phyloP scores from a whole-genome alignment of 2,797 vertebrate species.

The Somateria mollissima region DNA sequence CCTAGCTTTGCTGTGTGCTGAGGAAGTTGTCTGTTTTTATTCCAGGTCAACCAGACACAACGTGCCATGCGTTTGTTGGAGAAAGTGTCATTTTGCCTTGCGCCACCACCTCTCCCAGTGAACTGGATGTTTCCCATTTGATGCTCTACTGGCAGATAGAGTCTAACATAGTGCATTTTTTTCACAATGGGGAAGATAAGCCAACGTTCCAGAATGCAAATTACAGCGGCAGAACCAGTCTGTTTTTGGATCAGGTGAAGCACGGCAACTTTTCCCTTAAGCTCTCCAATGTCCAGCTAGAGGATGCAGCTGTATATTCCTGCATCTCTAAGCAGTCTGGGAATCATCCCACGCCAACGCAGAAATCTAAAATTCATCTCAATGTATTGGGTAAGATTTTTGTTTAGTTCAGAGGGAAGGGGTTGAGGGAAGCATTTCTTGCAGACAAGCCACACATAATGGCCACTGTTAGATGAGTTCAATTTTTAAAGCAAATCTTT shows the following conservation, averaged over 20 bases:
- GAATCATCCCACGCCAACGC: neutral
- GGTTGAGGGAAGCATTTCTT: neutral
- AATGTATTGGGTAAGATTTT: conserved; percentile 24
- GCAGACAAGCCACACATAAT: neutral
- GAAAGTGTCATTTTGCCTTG: conserved; percentile 57
- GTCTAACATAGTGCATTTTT: conserved; percentile 8
- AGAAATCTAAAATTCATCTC: conserved; percentile 27
- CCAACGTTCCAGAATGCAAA: accelerated
- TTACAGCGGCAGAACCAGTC: conserved; percentile 6
- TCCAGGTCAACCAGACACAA: conserved; percentile 22
- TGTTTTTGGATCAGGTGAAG: conserved; percentile 52
- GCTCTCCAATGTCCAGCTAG: neutral
- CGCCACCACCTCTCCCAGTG: neutral
- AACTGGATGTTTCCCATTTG: neutral
- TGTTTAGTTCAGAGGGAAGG: neutral
- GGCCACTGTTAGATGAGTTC: neutral
- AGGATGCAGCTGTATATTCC: neutral
- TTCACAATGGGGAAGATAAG: neutral
- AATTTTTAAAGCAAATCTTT: neutral
- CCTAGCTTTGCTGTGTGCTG: neutral
- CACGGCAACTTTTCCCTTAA: conserved; percentile 54
- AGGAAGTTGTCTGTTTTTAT: neutral
- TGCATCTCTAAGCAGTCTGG: conserved; percentile 31
- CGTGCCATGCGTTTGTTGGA: neutral
- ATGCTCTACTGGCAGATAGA: conserved; percentile 59